Base-by-base conservation (phyloP, 2,888 invertebrate genomes). In the Chymomyza fuscimana region DNA sequence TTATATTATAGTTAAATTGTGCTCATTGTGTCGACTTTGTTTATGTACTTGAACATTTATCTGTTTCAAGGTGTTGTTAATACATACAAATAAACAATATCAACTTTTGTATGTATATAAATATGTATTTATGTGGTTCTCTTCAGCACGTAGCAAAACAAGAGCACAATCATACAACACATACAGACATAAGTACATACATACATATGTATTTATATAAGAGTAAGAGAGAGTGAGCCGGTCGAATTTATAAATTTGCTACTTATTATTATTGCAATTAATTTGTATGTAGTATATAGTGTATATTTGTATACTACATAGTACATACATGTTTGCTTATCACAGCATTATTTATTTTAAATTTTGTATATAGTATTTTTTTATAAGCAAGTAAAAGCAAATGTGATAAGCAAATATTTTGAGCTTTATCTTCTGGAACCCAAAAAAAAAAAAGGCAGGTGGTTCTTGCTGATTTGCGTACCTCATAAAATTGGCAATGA, bases 81-180 rank as follows among this genome's bases (percentile, higher is more conserved):
- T 71, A 64, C 72, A 61, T n/a, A 61, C 46, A 61, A 50, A 63
- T 22, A 25, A 63, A 22, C 50, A 63, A 29, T 58, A 73, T 74
- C 69, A 69, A 63, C 78, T 66, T 67, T 69, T 68, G 40, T 46
- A 46, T 46, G 4, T 46, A 32, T 25, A 25, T 25, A 25, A 25
- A 25, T 25, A 25, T 25, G 25, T 25, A 25, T 25, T 25, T 9
- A 32, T 32, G 32, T 32, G 1, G 3, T 0, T 32, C 7, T 32
- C 32, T 46, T 46, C 12, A 46, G 40, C 40, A 46, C 40, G 40
- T 46, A 46, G 12, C 12, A 46, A 46, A 46, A 12, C 40, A 7
- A 7, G 32, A 32, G 32, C 32, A 32, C 32, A 40, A 40, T 10
- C 40, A 40, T 10, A 40, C 10, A 40, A 32, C 32, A 6, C 5